Conservation (phyloP, 2,888 invertebrate species). For the Polydrusus cervinus region DNA sequence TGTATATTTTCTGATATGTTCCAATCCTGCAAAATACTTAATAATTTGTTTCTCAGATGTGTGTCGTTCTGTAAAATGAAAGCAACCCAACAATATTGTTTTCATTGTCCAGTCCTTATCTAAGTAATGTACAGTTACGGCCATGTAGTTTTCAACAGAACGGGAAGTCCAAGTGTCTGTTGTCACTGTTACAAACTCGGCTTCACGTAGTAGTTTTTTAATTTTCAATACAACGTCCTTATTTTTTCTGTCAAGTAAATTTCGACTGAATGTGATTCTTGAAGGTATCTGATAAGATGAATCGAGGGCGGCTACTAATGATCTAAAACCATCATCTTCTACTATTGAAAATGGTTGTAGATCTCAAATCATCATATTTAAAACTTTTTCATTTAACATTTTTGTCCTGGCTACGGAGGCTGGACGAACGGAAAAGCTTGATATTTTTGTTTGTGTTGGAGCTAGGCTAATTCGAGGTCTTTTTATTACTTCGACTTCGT, state of each 20-base stretch:
- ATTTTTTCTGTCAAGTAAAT: constrained; percentile 33
- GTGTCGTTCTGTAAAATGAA: constrained; percentile 20
- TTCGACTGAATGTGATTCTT: constrained; percentile 39
- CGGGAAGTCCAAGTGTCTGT: constrained; percentile 28
- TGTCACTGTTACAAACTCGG: constrained; percentile 7
- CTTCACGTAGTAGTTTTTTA: constrained; percentile 8
- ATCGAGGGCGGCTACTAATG: constrained; percentile 35
- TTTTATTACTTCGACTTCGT: neutral
- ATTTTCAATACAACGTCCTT: constrained; percentile 16
- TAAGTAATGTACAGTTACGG: constrained; percentile 19
- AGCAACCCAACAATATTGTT: constrained; percentile 25
- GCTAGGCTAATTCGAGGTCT: neutral
- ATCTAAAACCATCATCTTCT: constrained; percentile 44
- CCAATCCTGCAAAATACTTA: constrained; percentile 25
- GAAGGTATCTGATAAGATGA: constrained; percentile 36
- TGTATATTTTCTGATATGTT: too few species aligned
- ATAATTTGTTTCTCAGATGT: constrained; percentile 15
- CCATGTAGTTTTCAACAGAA: constrained; percentile 1
- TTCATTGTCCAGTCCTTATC: neutral
- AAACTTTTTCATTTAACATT: constrained; percentile 9
- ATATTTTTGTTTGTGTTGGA: constrained; percentile 12
- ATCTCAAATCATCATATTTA: constrained; percentile 34
- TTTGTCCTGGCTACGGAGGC: constrained; percentile 16
- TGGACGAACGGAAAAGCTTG: constrained; percentile 6
- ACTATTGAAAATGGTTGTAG: constrained; percentile 52